phyloP scores from a whole-genome alignment of 2,888 invertebrate species.

The Lomographa bimaculata region DNA sequence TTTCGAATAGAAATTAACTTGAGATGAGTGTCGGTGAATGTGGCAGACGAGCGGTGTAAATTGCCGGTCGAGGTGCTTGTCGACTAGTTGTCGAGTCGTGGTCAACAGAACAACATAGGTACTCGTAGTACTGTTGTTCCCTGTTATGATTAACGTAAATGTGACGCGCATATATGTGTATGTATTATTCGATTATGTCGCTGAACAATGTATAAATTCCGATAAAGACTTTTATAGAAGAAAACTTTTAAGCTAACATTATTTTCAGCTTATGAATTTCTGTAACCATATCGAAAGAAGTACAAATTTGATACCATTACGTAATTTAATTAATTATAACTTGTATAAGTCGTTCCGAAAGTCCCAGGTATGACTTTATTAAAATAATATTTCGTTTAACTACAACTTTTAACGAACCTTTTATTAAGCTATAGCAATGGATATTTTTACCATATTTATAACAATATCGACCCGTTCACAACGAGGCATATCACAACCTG shows the following conservation, averaged over 20 bases:
- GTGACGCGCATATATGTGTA: slow-evolving; percentile 22
- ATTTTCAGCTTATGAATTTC: slow-evolving; percentile 60
- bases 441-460: slow-evolving; percentile 78
- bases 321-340: slow-evolving; percentile 56
- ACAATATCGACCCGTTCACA: slow-evolving; percentile 83
- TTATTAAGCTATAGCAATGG: slow-evolving; percentile 82
- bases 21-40: slow-evolving; percentile 38
- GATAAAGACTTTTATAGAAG: slow-evolving; percentile 54
- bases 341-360: slow-evolving; percentile 78
- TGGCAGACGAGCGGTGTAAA: slow-evolving; percentile 52
- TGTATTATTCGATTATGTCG: slow-evolving; percentile 20
- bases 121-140: slow-evolving; percentile 34
- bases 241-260: slow-evolving; percentile 62
- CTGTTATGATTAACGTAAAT: slow-evolving; percentile 25
- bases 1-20: slow-evolving; percentile 35
- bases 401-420: slow-evolving; percentile 81
- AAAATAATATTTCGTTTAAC: slow-evolving; percentile 78
- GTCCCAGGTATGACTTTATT: slow-evolving; percentile 73
- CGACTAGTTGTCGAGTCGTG: slow-evolving; percentile 31
- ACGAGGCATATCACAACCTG: slow-evolving; percentile 84
- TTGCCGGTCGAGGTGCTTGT: slow-evolving; percentile 40
- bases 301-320: slow-evolving; percentile 68
- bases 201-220: slow-evolving; percentile 33
- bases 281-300: slow-evolving; percentile 68
- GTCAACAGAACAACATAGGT: slow-evolving; percentile 40